Conservation (phyloP, 2,888 invertebrate genomes). For the Epicampocera succincta region DNA sequence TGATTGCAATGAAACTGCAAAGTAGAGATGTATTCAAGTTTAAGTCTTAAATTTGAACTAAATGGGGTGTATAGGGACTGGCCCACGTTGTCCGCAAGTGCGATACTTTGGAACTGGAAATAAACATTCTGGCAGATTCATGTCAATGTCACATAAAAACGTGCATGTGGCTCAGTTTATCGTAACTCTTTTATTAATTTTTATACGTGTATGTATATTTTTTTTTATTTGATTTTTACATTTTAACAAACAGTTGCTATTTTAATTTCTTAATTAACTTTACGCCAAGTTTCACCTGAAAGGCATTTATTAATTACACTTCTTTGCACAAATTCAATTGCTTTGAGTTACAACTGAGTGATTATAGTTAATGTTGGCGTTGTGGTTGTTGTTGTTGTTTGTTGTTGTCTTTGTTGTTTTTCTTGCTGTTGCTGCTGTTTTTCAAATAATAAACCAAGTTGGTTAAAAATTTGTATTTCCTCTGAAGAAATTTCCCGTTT, state of each 20-base stretch:
- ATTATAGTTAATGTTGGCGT: slow-evolving; percentile 14
- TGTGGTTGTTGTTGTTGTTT: background rate
- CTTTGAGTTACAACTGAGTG: slow-evolving; percentile 33
- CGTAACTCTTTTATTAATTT: too few relatives aligned
- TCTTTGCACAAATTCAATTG: slow-evolving; percentile 61
- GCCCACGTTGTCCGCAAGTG: too few relatives aligned
- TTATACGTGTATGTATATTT: background rate
- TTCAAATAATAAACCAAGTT: background rate
- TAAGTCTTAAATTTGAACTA: too few relatives aligned
- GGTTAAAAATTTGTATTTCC: background rate
- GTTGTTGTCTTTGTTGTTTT: slow-evolving; percentile 3
- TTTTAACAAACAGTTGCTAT: slow-evolving; percentile 61
- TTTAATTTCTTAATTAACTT: slow-evolving; percentile 69
- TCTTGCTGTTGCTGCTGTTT: background rate
- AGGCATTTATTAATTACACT: slow-evolving; percentile 67
- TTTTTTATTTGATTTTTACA: slow-evolving; percentile 12
- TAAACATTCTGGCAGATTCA: too few relatives aligned
- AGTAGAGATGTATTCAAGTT: too few relatives aligned
- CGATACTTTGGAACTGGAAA: too few relatives aligned
- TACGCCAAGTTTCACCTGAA: slow-evolving; percentile 65
- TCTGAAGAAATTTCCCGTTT: too few relatives aligned
- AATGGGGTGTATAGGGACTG: too few relatives aligned
- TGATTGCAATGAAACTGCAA: too few relatives aligned
- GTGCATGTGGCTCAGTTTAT: too few relatives aligned
- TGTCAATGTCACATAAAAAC: too few relatives aligned